These are phyloP conservation scores for Julus scanicus DNA, from an alignment of 2,888 invertebrate species.

Conservation along the genomic window DNA sequence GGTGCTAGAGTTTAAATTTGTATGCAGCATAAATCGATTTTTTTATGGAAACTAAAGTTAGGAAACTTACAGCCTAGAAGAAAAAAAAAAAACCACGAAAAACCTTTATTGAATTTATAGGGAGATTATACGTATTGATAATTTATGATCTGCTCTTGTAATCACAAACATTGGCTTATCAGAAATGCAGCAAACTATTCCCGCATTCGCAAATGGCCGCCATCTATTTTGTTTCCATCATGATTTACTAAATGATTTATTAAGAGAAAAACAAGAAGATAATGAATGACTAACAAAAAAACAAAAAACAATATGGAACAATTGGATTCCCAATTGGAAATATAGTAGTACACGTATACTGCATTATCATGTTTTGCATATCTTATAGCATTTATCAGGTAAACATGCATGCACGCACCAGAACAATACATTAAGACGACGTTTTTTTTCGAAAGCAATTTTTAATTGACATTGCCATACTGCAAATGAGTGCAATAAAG, in stretches of 20 bases:
- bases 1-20: not conserved
- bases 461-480: not conserved
- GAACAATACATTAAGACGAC: not conserved
- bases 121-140: not conserved
- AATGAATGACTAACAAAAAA: not conserved
- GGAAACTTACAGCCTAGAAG: not conserved
- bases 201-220: not conserved
- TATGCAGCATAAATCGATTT: slow-evolving; percentile 13
- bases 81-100: not conserved
- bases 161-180: slow-evolving; percentile 9
- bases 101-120: not conserved
- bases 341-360: not conserved
- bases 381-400: not conserved
- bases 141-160: slow-evolving; percentile 9
- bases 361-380: not conserved
- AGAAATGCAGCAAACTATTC: not conserved
- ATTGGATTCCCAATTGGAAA: not conserved
- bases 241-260: not conserved
- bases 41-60: not conserved
- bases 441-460: not conserved
- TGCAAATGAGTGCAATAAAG: not conserved
- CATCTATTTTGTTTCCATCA: not conserved
- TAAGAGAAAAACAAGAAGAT: not conserved
- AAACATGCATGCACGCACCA: not conserved
- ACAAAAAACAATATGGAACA: not conserved